Percentiles rank a stretch among this genome's conserved stretches.
phyloP scores from a whole-genome alignment of 2,888 invertebrate genomes.

The Tenthredo amoena region DNA sequence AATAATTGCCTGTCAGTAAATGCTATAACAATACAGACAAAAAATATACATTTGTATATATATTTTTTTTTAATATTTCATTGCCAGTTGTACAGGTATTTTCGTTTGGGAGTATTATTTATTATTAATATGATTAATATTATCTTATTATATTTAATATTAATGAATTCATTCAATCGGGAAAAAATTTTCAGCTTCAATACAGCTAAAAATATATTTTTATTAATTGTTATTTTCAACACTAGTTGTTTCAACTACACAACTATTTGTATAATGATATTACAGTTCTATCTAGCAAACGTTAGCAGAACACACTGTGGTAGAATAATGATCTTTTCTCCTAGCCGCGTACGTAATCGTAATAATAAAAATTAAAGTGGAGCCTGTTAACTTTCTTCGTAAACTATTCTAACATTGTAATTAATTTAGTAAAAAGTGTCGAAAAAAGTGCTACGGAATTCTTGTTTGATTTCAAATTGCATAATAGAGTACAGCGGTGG shows the following conservation, averaged over 20 bases:
- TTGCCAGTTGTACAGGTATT: conserved; percentile 20
- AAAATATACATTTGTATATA: conserved; percentile 1
- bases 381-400: not conserved
- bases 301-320: conserved; percentile 35
- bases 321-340: not conserved
- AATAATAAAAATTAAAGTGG: not conserved
- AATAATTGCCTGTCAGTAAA: conserved; percentile 2
- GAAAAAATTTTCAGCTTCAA: not conserved
- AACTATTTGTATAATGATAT: conserved; percentile 14
- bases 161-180: not conserved
- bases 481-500: not conserved
- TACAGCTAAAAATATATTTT: not conserved
- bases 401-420: not conserved
- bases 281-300: conserved; percentile 10
- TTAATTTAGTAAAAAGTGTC: not conserved
- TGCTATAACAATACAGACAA: conserved; percentile 38
- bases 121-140: conserved; percentile 2
- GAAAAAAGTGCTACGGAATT: not conserved
- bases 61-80: not conserved
- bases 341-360: not conserved
- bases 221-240: not conserved
- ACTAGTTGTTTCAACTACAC: conserved; percentile 1
- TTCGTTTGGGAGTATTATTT: conserved; percentile 7
- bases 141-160: not conserved
- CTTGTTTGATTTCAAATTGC: not conserved